Percentiles rank a stretch among this genome's conserved stretches.
These are phyloP conservation scores for Mantis religiosa DNA, from an alignment of 2,888 invertebrate genomes.

Conservation along the genomic window DNA sequence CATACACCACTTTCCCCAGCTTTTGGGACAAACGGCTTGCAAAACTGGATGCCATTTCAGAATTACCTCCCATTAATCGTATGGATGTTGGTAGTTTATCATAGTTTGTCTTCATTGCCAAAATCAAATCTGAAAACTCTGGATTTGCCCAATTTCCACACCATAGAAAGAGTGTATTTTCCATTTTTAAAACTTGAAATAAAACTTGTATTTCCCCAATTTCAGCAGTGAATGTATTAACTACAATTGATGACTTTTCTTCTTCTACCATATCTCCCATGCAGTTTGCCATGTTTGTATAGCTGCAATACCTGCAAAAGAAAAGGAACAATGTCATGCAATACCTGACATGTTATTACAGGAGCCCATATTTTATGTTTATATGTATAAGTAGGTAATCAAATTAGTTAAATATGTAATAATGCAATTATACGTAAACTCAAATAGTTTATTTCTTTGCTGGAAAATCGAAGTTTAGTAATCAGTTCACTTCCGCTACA, in stretches of 20 bases:
- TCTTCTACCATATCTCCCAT: constrained; percentile 4
- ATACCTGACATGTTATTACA: too few relatives aligned
- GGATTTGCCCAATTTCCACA: constrained; percentile 43
- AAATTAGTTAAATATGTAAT: too few relatives aligned
- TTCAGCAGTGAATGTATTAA: constrained; percentile 40
- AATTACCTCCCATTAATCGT: constrained; percentile 42
- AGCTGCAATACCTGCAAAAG: not conserved
- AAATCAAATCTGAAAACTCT: constrained; percentile 42
- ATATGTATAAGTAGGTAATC: too few relatives aligned
- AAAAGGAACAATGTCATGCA: not conserved
- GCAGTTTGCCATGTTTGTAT: not conserved
- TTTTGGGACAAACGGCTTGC: constrained; percentile 44
- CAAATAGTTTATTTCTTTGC: too few relatives aligned
- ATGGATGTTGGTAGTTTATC: constrained; percentile 41
- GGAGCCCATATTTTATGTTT: too few relatives aligned
- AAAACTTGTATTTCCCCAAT: constrained; percentile 41
- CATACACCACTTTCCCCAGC: constrained; percentile 46
- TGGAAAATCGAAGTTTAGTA: too few relatives aligned
- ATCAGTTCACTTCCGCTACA: too few relatives aligned
- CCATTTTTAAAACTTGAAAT: constrained; percentile 47
- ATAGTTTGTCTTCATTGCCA: constrained; percentile 40
- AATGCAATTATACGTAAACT: too few relatives aligned
- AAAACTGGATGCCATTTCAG: constrained; percentile 41
- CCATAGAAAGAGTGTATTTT: constrained; percentile 45
- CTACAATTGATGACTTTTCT: constrained; percentile 36